Conservation (phyloP, 1,140 invertebrate genomes). For the Aphidius gifuensis region DNA sequence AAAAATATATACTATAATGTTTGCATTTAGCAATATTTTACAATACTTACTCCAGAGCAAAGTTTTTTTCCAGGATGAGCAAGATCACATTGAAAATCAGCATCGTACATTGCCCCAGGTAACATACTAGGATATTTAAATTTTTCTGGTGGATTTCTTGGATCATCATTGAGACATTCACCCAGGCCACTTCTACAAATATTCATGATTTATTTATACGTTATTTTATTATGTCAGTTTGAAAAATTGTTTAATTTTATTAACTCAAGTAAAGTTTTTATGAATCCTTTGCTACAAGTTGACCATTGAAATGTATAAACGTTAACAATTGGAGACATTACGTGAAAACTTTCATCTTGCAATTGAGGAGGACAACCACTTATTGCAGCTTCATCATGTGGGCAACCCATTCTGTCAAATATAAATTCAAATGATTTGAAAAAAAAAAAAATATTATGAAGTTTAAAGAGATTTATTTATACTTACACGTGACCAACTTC, state of each 20-base stretch:
- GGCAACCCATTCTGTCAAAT: conserved; percentile 59
- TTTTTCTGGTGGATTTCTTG: conserved; percentile 52
- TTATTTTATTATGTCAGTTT: background rate
- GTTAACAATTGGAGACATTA: conserved; percentile 67
- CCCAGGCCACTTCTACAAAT: conserved; percentile 61
- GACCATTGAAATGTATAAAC: conserved; percentile 65
- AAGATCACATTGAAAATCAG: conserved; percentile 64
- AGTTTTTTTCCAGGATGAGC: conserved; percentile 36
- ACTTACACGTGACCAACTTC: conserved; percentile 71
- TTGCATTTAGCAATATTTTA: no score
- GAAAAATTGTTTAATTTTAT: conserved; percentile 27
- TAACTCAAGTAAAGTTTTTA: conserved; percentile 66
- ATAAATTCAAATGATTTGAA: background rate
- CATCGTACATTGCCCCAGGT: conserved; percentile 69
- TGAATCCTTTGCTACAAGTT: conserved; percentile 61
- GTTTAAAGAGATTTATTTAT: background rate
- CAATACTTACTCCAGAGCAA: conserved; percentile 41
- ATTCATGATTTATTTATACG: background rate
- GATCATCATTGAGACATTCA: conserved; percentile 65
- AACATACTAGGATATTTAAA: conserved; percentile 59
- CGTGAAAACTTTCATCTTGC: conserved; percentile 51
- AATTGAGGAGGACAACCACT: conserved; percentile 47
- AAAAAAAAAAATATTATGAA: no score
- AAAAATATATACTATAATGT: no score
- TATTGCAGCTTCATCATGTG: conserved; percentile 59